Evolutionary conservation across 2,113 vertebrate genomes (phyloP), one percentile per base, ranked within the genome.

Genomic region (Sceloporus tristichus): DNA sequence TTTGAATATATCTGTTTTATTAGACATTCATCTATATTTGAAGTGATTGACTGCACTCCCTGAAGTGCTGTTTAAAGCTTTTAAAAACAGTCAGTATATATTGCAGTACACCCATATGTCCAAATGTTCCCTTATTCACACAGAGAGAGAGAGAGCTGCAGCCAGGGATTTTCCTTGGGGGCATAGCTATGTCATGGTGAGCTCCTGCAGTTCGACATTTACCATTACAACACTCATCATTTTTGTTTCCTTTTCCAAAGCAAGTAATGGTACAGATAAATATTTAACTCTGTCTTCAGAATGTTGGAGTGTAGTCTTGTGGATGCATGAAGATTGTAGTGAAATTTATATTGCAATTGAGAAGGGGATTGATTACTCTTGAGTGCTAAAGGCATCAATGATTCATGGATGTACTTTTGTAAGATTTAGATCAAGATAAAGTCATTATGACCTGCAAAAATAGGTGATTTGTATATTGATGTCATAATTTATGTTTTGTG

Each of bases 311-410:
- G 6, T 53, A 56, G n/a, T 56, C 62, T 34, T 54, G 14, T 84
- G 81, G 16, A 91, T 93, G 56, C 85, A 27, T 79, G 90, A 91
- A 90, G 93, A 92, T 90, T 85, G 82, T 84, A 91, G 70, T 95
- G 89, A 96, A 93, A 95, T 92, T 94, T 95, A 94, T 92, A 93
- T 90, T 62, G 82, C 92, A 89, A 91, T 89, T 92, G 89, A 94
- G 93, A 89, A 91, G 75, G 89, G 90, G 87, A 96, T 94, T 94
- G 94, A 94, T 95, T 94, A 79, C 77, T 84, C 87, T 76, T 85
- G 93, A 94, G 93, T 94, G 85, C 87, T 88, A 82, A 90, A 66
- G 53, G 90, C 87, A 90, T 95, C 95, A 94, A 93, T 95, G 93
- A 95, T 95, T 95, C 93, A 93, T 90, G 75, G 91, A 91, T 85